Conservation (phyloP, 2,113 vertebrate genomes). For the Dipodomys ordii region DNA sequence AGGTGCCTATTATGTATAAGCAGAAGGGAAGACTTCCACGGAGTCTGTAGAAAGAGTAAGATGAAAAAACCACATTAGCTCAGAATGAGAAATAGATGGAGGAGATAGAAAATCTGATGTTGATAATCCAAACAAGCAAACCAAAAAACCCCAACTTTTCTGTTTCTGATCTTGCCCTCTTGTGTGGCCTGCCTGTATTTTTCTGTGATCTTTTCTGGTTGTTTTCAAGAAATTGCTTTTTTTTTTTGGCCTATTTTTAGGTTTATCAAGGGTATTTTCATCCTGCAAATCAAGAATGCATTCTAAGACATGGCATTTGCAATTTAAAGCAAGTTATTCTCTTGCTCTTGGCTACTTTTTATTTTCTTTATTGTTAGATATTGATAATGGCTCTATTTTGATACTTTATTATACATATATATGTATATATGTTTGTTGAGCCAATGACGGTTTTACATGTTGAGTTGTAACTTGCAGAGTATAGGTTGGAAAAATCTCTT, state of each 20-base stretch:
- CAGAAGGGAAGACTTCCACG: not conserved
- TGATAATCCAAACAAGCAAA: not conserved
- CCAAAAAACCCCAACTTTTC: not conserved
- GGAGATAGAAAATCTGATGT: not conserved
- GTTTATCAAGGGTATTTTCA: not conserved
- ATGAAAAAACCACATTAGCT: not conserved
- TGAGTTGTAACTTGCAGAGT: not conserved
- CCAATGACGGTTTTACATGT: not conserved
- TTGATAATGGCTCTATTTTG: not conserved
- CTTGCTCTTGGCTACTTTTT: not conserved
- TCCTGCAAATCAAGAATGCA: not conserved
- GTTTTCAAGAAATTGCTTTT: not conserved
- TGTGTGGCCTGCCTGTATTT: not conserved
- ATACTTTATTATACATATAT: not conserved
- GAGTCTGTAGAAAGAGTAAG: not conserved
- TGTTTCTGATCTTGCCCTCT: not conserved
- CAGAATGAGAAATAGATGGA: not conserved
- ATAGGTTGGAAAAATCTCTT: not conserved
- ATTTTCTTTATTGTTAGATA: conserved; percentile 8
- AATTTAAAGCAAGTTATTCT: conserved; percentile 38
- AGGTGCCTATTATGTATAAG: not conserved
- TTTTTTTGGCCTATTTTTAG: not conserved
- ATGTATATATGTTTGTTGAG: not conserved
- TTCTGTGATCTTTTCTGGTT: not conserved
- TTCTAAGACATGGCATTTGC: conserved; percentile 8